Base-by-base conservation (phyloP, 1,140 invertebrate genomes). In the Lepidurus apus region DNA sequence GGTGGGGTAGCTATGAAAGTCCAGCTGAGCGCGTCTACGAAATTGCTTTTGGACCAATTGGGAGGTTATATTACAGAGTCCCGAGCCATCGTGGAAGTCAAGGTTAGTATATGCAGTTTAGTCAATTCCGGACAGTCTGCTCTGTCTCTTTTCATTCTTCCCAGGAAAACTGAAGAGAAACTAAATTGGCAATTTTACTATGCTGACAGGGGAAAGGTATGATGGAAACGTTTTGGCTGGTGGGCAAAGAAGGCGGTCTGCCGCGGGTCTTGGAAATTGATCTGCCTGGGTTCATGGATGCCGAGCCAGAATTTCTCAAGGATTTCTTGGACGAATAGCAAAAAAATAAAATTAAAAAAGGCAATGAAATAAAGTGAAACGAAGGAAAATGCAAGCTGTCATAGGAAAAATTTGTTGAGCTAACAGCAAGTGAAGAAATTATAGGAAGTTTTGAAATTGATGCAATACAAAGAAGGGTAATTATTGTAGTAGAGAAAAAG, bases 241-340 rank as follows among this genome's bases (percentile, higher is more conserved):
- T 82, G 13, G 84, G 83, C 13, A 83, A 93, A 82, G 92, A 93
- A 77, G 93, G 92, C 44, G 88, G 87, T 4, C 85, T 89, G 44
- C 86, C 87, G 13, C 84, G 87, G 42, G 85, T 85, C 0, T 85
- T 88, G 0, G 88, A 89, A 81, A 81, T 88, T 42, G 88, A 89
- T 45, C 82, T 87, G 13, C 88, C 88, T 0, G 86, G 88, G 11
- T 89, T 87, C 81, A 88, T 89, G 80, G 87, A 87, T 65, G 84
- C 85, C 0, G 83, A 86, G 80, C 87, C 87, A 17, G 86, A 82
- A 44, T 82, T 78, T 73, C 13, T 82, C 43, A 76, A 74, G 24
- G 81, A 82, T 43, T 53, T 77, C 24, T 24, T 43, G 11, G 76
- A 77, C 17, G 26, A 75, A 17, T 42, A 26, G 21, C 17, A 73